Evolutionary conservation across 2,797 vertebrate species (phyloP), one percentile per base, ranked within the genome.

Genomic region (Oreochromis mossambicus): DNA sequence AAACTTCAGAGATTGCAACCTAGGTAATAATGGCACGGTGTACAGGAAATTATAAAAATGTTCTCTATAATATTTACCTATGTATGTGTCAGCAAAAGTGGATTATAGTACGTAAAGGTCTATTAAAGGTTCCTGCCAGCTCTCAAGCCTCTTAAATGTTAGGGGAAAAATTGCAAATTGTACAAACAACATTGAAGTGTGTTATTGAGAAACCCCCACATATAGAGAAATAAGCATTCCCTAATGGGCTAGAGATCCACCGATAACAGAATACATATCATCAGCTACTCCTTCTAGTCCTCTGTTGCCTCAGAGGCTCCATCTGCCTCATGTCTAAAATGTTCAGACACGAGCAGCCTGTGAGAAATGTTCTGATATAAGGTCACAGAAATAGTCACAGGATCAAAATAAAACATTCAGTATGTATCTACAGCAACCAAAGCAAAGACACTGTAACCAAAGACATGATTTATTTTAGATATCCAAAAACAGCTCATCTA

Each of bases 1-100:
- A 87, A 90, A 88, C 86, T 83, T 93, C 81, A 92, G 73, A 82
- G 51, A 91, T 87, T 80, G 70, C 58, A 89, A 68, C n/a, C 34
- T 43, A 17, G 58, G 38, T 38, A 86, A 79, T 80, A 73, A 79
- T 58, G 75, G 19, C 36, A 82, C n/a, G n/a, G 50, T 41, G 58
- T 26, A 14, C 2, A 52, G 43, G 63, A 88, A 87, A 87, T 4
- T 1, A 78, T 38, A 13, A 11, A 34, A 83, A 81, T 21, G 8
- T 21, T 15, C 24, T 75, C 29, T 32, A n/a, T 24, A 56, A 70
- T 3, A 50, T 73, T 19, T 50, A 32, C 6, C 2, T 48, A 73
- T 32, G 10, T 12, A 48, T 50, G 68, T 7, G 1, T n/a, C 9
- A 29, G 24, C 68, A 73, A 75, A 50, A 50, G 43, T 75, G 43